phyloP scores from a whole-genome alignment of 2,888 invertebrate species.

The Dexiosoma caninum region DNA sequence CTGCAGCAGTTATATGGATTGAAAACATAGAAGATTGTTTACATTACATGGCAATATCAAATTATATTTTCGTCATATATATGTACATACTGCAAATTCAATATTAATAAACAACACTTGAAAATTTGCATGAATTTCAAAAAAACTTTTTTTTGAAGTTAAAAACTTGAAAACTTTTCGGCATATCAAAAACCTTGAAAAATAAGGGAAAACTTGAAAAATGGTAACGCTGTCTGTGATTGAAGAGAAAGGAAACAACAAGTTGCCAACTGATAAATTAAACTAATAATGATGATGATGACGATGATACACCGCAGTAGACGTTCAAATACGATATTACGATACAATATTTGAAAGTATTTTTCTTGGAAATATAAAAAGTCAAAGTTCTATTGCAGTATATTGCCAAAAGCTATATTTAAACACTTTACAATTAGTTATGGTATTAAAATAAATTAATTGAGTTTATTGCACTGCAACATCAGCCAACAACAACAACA shows the following conservation, averaged over 20 bases:
- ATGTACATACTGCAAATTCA: too few relatives aligned
- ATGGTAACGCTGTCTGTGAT: conserved; percentile 35
- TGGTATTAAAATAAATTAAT: conserved; percentile 26
- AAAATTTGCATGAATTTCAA: too few relatives aligned
- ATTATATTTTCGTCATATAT: too few relatives aligned
- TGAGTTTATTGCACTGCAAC: conserved; percentile 5
- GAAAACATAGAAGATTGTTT: too few relatives aligned
- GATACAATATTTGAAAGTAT: conserved; percentile 24
- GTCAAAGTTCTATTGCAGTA: conserved; percentile 45
- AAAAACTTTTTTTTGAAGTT: too few relatives aligned
- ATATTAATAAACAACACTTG: too few relatives aligned
- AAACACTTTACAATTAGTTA: conserved; percentile 9
- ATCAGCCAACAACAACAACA: neutral
- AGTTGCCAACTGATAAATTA: neutral
- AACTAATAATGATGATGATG: conserved; percentile 19
- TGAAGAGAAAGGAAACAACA: conserved; percentile 44
- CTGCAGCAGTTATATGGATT: too few relatives aligned
- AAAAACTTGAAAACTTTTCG: too few relatives aligned
- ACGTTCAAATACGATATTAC: conserved; percentile 10
- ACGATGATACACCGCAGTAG: neutral
- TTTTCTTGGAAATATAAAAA: neutral
- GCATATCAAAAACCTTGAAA: too few relatives aligned
- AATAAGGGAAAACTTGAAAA: neutral
- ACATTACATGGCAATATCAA: too few relatives aligned
- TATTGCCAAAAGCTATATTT: neutral